Conservation (phyloP, 2,888 invertebrate genomes). For the Chirona hameri region DNA sequence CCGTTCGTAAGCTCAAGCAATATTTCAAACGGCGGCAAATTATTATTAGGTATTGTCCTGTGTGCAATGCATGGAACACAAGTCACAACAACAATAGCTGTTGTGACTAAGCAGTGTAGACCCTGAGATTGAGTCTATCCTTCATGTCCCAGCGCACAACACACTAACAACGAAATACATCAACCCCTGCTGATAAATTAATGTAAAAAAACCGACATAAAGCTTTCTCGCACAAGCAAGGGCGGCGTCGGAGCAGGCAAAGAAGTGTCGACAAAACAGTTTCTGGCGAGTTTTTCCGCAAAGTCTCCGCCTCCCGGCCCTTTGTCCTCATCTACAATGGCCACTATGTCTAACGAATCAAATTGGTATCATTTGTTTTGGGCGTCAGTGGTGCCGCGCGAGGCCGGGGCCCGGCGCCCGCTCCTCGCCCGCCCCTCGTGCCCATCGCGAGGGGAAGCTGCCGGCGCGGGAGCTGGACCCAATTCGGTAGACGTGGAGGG, state of each 20-base stretch:
- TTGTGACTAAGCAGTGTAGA: too few relatives aligned
- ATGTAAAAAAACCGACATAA: not conserved
- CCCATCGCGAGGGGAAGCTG: too few relatives aligned
- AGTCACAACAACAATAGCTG: too few relatives aligned
- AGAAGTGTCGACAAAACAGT: not conserved
- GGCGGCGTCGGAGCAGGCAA: not conserved
- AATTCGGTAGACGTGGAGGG: too few relatives aligned
- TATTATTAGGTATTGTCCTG: too few relatives aligned
- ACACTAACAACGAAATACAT: not conserved
- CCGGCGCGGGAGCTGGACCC: too few relatives aligned
- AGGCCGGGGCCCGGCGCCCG: not conserved
- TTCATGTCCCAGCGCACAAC: too few relatives aligned
- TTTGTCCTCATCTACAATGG: not conserved
- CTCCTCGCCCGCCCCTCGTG: not conserved
- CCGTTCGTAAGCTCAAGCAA: too few relatives aligned
- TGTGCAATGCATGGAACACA: too few relatives aligned
- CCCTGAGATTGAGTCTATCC: too few relatives aligned
- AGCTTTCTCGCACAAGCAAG: not conserved
- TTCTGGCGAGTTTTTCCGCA: not conserved
- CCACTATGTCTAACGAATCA: not conserved
- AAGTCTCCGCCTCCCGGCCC: not conserved
- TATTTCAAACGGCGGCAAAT: too few relatives aligned
- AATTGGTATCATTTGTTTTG: slow-evolving; percentile 22
- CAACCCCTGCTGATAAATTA: not conserved
- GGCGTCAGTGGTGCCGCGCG: not conserved